Percentiles rank a stretch among this genome's conserved stretches.
Evolutionary conservation across 2,113 vertebrate species (phyloP).

Genomic region (Psilopsiagon aymara): DNA sequence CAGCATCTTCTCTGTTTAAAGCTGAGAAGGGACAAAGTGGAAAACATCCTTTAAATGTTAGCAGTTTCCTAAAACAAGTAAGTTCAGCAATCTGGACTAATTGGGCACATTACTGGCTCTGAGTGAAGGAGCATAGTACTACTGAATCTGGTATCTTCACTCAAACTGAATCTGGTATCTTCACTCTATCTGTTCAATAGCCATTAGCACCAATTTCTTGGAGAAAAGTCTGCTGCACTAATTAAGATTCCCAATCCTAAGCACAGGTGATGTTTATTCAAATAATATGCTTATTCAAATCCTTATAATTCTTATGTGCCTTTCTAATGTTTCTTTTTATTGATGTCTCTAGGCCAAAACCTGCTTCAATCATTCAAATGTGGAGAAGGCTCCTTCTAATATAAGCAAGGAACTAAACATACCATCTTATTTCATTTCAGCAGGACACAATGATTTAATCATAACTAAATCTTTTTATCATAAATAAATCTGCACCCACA

Average conservation of each 20-base stretch:
- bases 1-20: not conserved
- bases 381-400: not conserved
- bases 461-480: not conserved
- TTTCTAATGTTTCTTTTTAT: constrained; percentile 3
- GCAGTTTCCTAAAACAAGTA: constrained; percentile 48
- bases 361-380: not conserved
- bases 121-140: not conserved
- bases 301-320: not conserved
- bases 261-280: not conserved
- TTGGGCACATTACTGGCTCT: not conserved
- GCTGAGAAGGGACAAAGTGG: constrained; percentile 12
- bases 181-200: constrained; percentile 46
- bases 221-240: constrained; percentile 26
- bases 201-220: constrained; percentile 31
- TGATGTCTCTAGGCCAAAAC: not conserved
- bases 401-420: not conserved
- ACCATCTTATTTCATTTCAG: not conserved
- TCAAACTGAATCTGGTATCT: not conserved
- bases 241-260: constrained; percentile 30
- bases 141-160: constrained; percentile 5
- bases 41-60: constrained; percentile 20
- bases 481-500: not conserved
- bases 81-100: constrained; percentile 36
- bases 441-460: not conserved
- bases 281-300: constrained; percentile 36